Evolutionary conservation across 2,888 invertebrate species (phyloP), one percentile per base, ranked within the genome.

Genomic region (Troides helena): DNA sequence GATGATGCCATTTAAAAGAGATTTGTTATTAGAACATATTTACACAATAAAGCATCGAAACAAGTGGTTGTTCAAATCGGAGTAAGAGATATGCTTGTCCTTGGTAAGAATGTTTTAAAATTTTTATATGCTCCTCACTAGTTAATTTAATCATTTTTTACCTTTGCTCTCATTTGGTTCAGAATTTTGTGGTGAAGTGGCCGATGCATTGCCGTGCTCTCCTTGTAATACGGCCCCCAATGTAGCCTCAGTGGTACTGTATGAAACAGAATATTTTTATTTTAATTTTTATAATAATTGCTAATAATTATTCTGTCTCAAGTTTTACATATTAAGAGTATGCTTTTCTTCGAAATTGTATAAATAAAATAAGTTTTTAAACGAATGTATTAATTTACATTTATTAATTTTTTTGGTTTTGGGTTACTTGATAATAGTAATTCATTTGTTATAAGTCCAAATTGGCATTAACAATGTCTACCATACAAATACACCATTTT

Each of bases 161-260:
- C 92, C 85, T 84, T 87, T 92, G 0, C 80, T 77, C 2, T 90
- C 90, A n/a, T 71, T 78, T 2, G 79, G 71, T 12, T 88, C 88
- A 0, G 85, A 80, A 74, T 84, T 85, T 64, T 88, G 89, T 3
- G 89, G 89, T 0, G 89, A 90, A 0, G 81, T 76, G 0, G 88
- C 83, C 0, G 92, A 84, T 0, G 89, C 78, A 72, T 85, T 86
- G 0, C 88, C 90, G 66, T 90, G 90, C 10, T 91, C 92, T 0
- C 83, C 90, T 63, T 89, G 90, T 46, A 91, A 70, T 3, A 85
- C 88, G 0, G 92, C 91, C 1, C 90, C 90, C 0, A 92, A 77
- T 0, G 84, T 85, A 0, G 85, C 91, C 36, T 90, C 90, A 1
- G 86, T 78, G 6, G 88, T 85, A 61, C 90, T 90, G 80, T 3